These are phyloP conservation scores for Drosophila lini DNA, from an alignment of 1,140 invertebrate genomes.

Conservation along the genomic window DNA sequence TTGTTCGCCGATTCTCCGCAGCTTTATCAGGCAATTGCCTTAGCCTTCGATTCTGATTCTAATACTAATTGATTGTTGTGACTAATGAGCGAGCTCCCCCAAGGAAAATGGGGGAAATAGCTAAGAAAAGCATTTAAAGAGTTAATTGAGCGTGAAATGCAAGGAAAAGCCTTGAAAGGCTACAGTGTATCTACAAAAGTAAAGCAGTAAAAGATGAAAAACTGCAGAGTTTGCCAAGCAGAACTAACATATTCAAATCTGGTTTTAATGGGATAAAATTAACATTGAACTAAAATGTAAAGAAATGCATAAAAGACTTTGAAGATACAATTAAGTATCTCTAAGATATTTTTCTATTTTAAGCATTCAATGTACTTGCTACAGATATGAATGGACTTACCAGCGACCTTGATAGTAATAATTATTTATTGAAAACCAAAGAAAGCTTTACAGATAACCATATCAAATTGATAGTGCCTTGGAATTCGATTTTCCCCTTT, in stretches of 20 bases:
- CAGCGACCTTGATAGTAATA: constrained; percentile 4
- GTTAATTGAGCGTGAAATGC: constrained; percentile 45
- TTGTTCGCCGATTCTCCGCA: constrained; percentile 8
- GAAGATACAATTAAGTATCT: not conserved
- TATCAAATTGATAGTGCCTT: constrained; percentile 12
- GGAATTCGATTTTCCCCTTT: constrained; percentile 20
- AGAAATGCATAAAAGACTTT: not conserved
- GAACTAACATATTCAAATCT: constrained; percentile 10
- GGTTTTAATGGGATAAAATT: constrained; percentile 2
- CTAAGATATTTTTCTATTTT: not conserved
- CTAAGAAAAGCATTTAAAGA: constrained; percentile 21
- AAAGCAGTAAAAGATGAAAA: constrained; percentile 61
- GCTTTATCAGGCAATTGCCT: constrained; percentile 57
- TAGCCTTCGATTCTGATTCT: constrained; percentile 41
- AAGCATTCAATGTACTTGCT: not conserved
- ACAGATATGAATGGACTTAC: not conserved
- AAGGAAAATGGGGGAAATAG: not conserved
- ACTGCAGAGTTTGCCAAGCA: constrained; percentile 48
- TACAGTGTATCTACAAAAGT: constrained; percentile 10
- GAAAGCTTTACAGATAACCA: constrained; percentile 19
- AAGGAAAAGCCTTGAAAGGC: constrained; percentile 46
- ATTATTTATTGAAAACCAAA: constrained; percentile 2
- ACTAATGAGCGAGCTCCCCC: constrained; percentile 41
- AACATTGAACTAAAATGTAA: not conserved
- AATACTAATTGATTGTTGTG: constrained; percentile 69